These are phyloP conservation scores for Littorina saxatilis DNA, from an alignment of 1,140 invertebrate species.

Conservation along the genomic window DNA sequence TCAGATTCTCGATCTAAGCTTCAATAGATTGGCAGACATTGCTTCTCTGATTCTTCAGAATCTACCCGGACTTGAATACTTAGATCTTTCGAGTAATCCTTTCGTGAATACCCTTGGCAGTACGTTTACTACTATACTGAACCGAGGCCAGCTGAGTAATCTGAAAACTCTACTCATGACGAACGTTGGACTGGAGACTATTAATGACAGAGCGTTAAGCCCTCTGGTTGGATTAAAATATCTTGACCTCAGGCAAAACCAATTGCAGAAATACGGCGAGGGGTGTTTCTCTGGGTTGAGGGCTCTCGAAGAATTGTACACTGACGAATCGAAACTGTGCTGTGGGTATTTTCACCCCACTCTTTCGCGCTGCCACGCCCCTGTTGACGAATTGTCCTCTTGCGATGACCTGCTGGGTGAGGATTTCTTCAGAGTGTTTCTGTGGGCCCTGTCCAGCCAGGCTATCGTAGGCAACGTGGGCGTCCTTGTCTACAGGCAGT, in stretches of 20 bases:
- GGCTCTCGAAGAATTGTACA: conserved; percentile 37
- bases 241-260: conserved; percentile 41
- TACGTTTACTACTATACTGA: background rate
- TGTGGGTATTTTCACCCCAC: conserved; percentile 45
- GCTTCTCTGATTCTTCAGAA: background rate
- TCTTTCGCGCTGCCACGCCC: conserved; percentile 43
- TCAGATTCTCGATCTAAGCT: conserved; percentile 28
- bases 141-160: too few species aligned
- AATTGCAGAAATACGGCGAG: conserved; percentile 20
- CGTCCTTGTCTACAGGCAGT: conserved; percentile 45
- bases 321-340: conserved; percentile 48
- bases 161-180: background rate
- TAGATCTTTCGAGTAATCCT: background rate
- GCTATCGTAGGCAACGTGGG: conserved; percentile 50
- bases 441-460: conserved; percentile 47
- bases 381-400: conserved; percentile 48
- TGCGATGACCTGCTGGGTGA: conserved; percentile 47
- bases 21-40: background rate
- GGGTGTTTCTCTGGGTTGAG: conserved; percentile 40
- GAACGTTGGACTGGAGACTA: background rate
- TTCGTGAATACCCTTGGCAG: background rate
- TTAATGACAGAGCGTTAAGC: conserved; percentile 21
- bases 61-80: background rate
- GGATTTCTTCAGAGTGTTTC: conserved; percentile 36
- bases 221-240: background rate